These are phyloP conservation scores for Athrips mouffetella DNA, from an alignment of 2,888 invertebrate species.

Conservation along the genomic window DNA sequence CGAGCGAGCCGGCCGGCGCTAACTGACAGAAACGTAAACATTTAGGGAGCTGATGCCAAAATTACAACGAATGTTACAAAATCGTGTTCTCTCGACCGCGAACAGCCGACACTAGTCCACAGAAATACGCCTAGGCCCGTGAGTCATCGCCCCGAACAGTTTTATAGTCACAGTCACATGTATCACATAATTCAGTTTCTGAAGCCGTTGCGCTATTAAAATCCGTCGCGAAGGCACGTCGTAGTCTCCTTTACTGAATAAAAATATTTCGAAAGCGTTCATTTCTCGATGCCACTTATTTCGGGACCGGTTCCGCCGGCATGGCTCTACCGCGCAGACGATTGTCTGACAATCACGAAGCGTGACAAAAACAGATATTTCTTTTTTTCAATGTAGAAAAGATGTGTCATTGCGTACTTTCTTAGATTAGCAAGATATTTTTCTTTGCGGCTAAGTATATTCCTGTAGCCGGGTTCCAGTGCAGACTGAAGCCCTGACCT, in stretches of 20 bases:
- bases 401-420: conserved; percentile 35
- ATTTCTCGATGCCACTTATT: conserved; percentile 45
- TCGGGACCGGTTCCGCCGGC: conserved; percentile 38
- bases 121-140: conserved; percentile 38
- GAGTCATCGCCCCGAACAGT: conserved; percentile 44
- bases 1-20: conserved; percentile 35
- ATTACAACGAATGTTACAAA: conserved; percentile 31
- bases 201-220: conserved; percentile 30
- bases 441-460: conserved; percentile 43
- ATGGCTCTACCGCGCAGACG: conserved; percentile 36
- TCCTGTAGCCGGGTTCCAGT: conserved; percentile 57
- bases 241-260: conserved; percentile 36
- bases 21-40: conserved; percentile 40
- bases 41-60: conserved; percentile 36
- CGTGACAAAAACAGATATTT: no score
- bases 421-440: conserved; percentile 20
- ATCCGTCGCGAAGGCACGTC: conserved; percentile 35
- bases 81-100: conserved; percentile 23
- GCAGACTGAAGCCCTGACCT: conserved; percentile 71
- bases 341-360: conserved; percentile 21
- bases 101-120: conserved; percentile 33
- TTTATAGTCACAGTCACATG: conserved; percentile 43
- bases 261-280: conserved; percentile 37
- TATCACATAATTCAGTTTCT: conserved; percentile 37
- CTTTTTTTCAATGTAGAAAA: conserved; percentile 13